phyloP scores from a whole-genome alignment of 2,888 invertebrate genomes.

The Cephus runcator region DNA sequence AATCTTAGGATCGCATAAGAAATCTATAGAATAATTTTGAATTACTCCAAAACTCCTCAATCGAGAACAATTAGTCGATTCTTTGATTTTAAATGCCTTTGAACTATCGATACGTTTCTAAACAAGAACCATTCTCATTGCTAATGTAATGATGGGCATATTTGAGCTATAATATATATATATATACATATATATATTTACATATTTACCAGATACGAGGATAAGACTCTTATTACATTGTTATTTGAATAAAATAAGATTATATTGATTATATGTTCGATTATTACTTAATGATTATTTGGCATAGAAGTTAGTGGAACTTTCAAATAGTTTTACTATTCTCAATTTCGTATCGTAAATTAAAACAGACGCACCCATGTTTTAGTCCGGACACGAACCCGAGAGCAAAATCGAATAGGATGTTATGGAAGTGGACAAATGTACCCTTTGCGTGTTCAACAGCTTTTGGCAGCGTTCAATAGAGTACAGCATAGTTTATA shows the following conservation, averaged over 20 bases:
- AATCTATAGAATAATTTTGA: not conserved
- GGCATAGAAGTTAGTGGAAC: not conserved
- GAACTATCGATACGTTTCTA: not conserved
- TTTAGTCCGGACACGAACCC: not conserved
- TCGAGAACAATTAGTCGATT: not conserved
- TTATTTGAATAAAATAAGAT: constrained; percentile 52
- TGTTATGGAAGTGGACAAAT: not conserved
- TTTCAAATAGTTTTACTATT: not conserved
- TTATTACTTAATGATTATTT: not conserved
- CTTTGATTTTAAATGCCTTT: not conserved
- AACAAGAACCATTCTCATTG: not conserved
- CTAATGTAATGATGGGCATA: not conserved
- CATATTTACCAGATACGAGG: constrained; percentile 36
- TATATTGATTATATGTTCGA: constrained; percentile 40
- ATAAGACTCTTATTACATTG: constrained; percentile 48
- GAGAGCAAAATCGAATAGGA: not conserved
- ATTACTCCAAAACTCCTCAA: not conserved
- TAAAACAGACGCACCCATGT: not conserved
- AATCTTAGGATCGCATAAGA: not conserved
- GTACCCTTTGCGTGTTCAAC: not conserved
- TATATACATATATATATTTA: constrained; percentile 34
- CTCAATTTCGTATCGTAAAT: not conserved
- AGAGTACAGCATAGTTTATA: not conserved
- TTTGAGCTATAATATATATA: constrained; percentile 22
- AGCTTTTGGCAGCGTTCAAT: not conserved